Base-by-base conservation (phyloP, 2,797 vertebrate genomes). In the Antrozous pallidus region DNA sequence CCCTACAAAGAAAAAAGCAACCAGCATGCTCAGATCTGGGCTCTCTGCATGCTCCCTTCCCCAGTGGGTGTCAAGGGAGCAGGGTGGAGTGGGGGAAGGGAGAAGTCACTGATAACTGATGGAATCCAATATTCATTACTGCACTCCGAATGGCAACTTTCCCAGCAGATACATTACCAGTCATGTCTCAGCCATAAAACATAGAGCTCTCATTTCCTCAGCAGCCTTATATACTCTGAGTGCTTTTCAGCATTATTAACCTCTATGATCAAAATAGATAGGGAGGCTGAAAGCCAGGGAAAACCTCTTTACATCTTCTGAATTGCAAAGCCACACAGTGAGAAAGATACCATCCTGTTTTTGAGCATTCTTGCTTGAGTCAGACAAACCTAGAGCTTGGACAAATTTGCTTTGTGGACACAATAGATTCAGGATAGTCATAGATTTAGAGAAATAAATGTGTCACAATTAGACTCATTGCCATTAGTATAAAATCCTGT, bases 221-320 rank as follows among this genome's bases (percentile, higher is more conserved):
- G 91, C 7, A 1, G 93, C 93, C 93, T 97, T 96, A 97, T 91
- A 93, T 86, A 95, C 91, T 94, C 93, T 94, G 83, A 91, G 77
- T 93, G 82, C 88, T 96, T 97, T 97, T 96, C 95, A 96, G 92
- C 95, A 85, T 97, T 96, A 95, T 96, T 96, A 97, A 97, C 92
- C 91, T 96, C 95, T 86, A 94, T 96, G 94, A 97, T 96, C 94
- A 97, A 96, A 97, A 95, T 95, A 97, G 92, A 96, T 94, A 78
- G 73, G 70, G 70, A 96, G 77, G 75, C 89, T 94, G 94, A 97
- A 93, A 96, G 93, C 51, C 56, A 78, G 93, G 74, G 84, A 88
- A 97, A 93, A 86, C 92, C 94, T 93, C 95, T 96, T 92, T 94
- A 93, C 90, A 80, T 94, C 84, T 94, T 95, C 90, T 94, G 90